Conservation (phyloP, 2,797 vertebrate genomes). For the Cryptoblepharus egeriae region DNA sequence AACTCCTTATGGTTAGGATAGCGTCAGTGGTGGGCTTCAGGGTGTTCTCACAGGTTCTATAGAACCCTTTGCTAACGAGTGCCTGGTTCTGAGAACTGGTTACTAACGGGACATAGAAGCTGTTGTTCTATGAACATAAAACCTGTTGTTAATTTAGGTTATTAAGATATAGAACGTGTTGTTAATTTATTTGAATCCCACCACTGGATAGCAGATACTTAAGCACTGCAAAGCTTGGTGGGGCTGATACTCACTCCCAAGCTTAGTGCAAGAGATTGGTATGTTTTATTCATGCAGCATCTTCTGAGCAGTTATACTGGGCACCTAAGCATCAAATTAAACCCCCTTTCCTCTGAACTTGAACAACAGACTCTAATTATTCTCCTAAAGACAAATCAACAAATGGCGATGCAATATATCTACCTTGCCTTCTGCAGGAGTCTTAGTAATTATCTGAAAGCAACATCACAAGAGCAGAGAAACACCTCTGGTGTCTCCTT, state of each 20-base stretch:
- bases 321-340: fast-evolving
- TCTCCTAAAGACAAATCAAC: background rate
- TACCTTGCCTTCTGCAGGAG: constrained; percentile 1
- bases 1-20: no score
- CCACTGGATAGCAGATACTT: background rate
- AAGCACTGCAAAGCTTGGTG: background rate
- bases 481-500: constrained; percentile 49
- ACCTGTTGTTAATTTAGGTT: no score
- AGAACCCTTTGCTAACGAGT: no score
- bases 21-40: no score
- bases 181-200: no score
- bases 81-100: no score
- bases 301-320: background rate
- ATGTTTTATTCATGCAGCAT: background rate
- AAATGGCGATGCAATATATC: background rate
- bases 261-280: background rate
- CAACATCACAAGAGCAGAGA: constrained; percentile 5
- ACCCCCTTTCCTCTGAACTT: background rate
- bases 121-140: no score
- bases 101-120: no score
- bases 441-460: constrained; percentile 45
- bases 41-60: no score
- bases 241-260: background rate
- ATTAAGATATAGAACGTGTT: no score
- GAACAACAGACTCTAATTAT: background rate